Evolutionary conservation across 2,113 vertebrate genomes (phyloP), one percentile per base, ranked within the genome.

Genomic region (Oncorhynchus keta): DNA sequence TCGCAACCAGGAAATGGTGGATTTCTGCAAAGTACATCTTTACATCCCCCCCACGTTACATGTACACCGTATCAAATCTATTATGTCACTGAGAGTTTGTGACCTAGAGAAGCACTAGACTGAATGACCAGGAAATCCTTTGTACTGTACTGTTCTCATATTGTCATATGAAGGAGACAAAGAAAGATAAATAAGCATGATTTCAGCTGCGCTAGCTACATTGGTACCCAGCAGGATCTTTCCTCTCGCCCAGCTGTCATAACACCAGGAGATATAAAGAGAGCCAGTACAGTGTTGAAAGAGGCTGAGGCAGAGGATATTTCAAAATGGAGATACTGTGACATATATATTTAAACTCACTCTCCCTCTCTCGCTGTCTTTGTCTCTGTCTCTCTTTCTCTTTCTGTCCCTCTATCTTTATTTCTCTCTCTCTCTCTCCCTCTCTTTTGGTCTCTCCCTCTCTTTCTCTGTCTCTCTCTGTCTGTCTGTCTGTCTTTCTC

Each of bases 201-300:
- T 13, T 59, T 7, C 49, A 76, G 69, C 79, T 70, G 75, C 8
- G 8, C 48, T 3, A 0, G 18, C 24, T 14, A 1, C 39, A n/a
- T 24, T 24, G 12, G 35, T 59, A 68, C 67, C 65, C 51, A 39
- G 68, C 57, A 28, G 57, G 57, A 59, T 26, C 45, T 65, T 28
- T 28, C 57, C 12, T 73, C 70, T 48, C 69, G 14, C 22, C 28
- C 79, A 76, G 68, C 74, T 76, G 79, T 73, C 55, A 73, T 61
- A 76, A 80, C 62, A 76, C 51, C 57, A 73, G 49, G 61, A 65
- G 9, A 4, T n/a, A 57, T 39, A 32, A 75, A 16, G 65, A 62
- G 12, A 32, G 26, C 12, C 16, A 9, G n/a, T 64, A 64, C 22
- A 28, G 13, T 28, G 64, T 30, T 66, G 64, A 66, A 66, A 26